phyloP scores from a whole-genome alignment of 2,113 vertebrate genomes.

The Mesembrinibis cayennensis region DNA sequence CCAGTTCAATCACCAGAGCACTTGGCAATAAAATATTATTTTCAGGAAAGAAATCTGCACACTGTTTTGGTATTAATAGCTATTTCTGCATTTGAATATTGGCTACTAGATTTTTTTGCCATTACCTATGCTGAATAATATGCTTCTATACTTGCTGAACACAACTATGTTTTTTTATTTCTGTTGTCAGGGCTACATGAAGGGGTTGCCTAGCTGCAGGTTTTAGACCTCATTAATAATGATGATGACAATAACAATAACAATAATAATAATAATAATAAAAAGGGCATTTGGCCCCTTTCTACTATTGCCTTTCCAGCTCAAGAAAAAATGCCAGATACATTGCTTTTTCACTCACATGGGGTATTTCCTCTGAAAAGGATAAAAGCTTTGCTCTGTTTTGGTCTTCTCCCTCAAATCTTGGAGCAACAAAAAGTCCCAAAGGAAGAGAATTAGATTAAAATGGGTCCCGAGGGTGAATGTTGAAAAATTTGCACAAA shows the following conservation, averaged over 20 bases:
- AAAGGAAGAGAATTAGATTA: slow-evolving; percentile 12
- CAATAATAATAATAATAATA: not conserved
- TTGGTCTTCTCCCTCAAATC: not conserved
- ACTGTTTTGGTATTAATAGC: not conserved
- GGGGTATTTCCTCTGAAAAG: not conserved
- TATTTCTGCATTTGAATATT: slow-evolving; percentile 18
- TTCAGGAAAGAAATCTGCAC: not conserved
- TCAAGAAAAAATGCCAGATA: not conserved
- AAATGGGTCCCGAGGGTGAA: not conserved
- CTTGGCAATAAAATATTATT: not conserved
- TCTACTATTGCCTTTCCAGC: not conserved
- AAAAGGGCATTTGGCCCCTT: slow-evolving; percentile 2
- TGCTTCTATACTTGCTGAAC: not conserved
- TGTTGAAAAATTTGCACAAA: slow-evolving; percentile 38
- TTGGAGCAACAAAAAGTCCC: slow-evolving; percentile 12
- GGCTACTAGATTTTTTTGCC: not conserved
- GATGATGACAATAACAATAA: not conserved
- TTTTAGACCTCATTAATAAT: slow-evolving; percentile 48
- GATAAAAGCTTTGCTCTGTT: not conserved
- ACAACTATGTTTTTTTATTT: slow-evolving; percentile 19
- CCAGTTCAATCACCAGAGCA: not conserved
- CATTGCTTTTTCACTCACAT: not conserved
- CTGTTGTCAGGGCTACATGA: slow-evolving; percentile 57
- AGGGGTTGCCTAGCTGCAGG: slow-evolving; percentile 53
- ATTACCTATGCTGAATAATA: not conserved